Evolutionary conservation across 2,113 vertebrate genomes (phyloP).

Genomic region (Coregonus clupeaformis): DNA sequence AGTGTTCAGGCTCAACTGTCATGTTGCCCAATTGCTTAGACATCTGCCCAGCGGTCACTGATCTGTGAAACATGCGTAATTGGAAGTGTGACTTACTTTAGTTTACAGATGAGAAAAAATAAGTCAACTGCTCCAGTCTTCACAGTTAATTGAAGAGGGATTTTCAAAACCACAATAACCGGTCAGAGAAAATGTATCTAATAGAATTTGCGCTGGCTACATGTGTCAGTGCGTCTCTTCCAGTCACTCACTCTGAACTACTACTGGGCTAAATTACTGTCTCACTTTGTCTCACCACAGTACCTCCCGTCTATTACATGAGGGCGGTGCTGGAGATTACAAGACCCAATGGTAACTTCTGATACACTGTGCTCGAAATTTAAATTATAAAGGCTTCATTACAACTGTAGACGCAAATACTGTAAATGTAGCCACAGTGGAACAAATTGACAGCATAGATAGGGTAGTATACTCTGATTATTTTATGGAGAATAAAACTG

Average conservation of each 20-base stretch:
- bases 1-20: not conserved
- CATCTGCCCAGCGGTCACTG: not conserved
- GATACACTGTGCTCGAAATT: not conserved
- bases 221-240: not conserved
- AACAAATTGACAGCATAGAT: too few species aligned
- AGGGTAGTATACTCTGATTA: too few species aligned
- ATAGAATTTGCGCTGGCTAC: not conserved
- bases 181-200: not conserved
- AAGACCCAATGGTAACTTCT: not conserved
- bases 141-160: not conserved
- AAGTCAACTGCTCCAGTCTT: not conserved
- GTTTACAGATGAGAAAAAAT: not conserved
- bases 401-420: not conserved
- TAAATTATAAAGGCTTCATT: not conserved
- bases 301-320: not conserved
- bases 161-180: not conserved
- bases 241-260: not conserved
- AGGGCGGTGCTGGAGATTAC: slow-evolving; percentile 50
- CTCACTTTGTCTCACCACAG: not conserved
- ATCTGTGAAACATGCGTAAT: not conserved
- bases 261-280: not conserved
- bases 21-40: not conserved
- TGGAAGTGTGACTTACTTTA: not conserved
- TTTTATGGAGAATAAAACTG: too few species aligned
- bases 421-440: too few species aligned